These are phyloP conservation scores for Denticeps clupeoides DNA, from an alignment of 2,797 vertebrate genomes.

Conservation along the genomic window DNA sequence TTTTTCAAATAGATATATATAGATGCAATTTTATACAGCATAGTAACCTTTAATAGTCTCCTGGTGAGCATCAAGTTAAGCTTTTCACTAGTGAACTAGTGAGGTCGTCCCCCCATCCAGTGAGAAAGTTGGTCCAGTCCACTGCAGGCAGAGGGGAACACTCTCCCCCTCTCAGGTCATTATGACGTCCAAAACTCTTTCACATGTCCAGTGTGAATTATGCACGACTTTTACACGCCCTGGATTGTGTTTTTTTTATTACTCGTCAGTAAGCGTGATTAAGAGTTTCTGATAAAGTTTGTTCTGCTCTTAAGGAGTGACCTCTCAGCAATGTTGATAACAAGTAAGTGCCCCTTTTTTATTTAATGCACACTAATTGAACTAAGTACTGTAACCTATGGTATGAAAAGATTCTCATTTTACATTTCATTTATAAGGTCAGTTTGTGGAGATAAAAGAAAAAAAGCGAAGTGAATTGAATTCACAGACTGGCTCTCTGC, in stretches of 20 bases:
- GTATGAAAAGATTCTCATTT: too few relatives aligned
- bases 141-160: constrained; percentile 33
- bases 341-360: constrained; percentile 51
- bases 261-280: constrained; percentile 16
- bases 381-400: not conserved
- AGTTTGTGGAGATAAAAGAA: too few relatives aligned
- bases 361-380: not conserved
- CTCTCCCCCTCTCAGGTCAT: constrained; percentile 46
- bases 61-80: too few relatives aligned
- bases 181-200: too few relatives aligned
- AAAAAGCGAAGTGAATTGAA: too few relatives aligned
- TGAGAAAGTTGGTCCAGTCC: constrained; percentile 33
- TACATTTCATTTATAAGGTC: too few relatives aligned
- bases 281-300: constrained; percentile 3
- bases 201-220: constrained; percentile 26
- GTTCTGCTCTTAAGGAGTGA: not conserved
- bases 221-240: not conserved
- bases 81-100: too few relatives aligned
- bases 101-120: constrained; percentile 20
- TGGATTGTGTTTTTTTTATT: not conserved
- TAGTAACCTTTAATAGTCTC: too few relatives aligned
- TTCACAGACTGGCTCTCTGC: too few relatives aligned
- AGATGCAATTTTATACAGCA: too few relatives aligned
- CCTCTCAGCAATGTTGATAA: constrained; percentile 49
- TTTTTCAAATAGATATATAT: too few relatives aligned